Evolutionary conservation across 2,888 invertebrate species (phyloP).

Genomic region (Xestia ashworthii): DNA sequence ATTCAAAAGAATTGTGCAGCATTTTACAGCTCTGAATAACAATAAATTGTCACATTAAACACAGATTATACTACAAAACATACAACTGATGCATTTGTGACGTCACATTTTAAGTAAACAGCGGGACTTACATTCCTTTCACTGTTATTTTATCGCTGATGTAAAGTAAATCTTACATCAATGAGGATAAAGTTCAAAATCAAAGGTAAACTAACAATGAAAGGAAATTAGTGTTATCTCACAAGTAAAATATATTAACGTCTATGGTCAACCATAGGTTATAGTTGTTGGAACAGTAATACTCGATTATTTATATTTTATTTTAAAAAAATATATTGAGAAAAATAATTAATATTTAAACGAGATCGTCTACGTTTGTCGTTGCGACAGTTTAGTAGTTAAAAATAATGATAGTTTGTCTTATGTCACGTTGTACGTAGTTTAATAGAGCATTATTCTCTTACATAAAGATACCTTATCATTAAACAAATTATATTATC

Average conservation of each 20-base stretch:
- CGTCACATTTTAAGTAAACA: slow-evolving; percentile 59
- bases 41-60: slow-evolving; percentile 24
- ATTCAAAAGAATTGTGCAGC: background rate
- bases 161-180: background rate
- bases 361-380: slow-evolving; percentile 81
- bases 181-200: background rate
- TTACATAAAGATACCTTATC: slow-evolving; percentile 82
- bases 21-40: slow-evolving; percentile 15
- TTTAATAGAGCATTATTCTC: slow-evolving; percentile 85
- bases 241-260: slow-evolving; percentile 78
- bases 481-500: slow-evolving; percentile 86
- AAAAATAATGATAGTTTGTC: slow-evolving; percentile 78
- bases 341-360: slow-evolving; percentile 82
- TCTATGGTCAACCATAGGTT: slow-evolving; percentile 87
- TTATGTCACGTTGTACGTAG: slow-evolving; percentile 86
- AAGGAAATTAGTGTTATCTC: slow-evolving; percentile 72
- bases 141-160: background rate
- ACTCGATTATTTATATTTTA: slow-evolving; percentile 90
- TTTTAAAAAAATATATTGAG: slow-evolving; percentile 84
- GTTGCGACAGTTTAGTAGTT: slow-evolving; percentile 82
- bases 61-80: slow-evolving; percentile 9
- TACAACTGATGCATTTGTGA: slow-evolving; percentile 33
- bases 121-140: slow-evolving; percentile 48
- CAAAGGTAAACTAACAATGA: background rate
- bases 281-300: slow-evolving; percentile 89